Base-by-base conservation (phyloP, 2,888 invertebrate species). In the Nebria salina region DNA sequence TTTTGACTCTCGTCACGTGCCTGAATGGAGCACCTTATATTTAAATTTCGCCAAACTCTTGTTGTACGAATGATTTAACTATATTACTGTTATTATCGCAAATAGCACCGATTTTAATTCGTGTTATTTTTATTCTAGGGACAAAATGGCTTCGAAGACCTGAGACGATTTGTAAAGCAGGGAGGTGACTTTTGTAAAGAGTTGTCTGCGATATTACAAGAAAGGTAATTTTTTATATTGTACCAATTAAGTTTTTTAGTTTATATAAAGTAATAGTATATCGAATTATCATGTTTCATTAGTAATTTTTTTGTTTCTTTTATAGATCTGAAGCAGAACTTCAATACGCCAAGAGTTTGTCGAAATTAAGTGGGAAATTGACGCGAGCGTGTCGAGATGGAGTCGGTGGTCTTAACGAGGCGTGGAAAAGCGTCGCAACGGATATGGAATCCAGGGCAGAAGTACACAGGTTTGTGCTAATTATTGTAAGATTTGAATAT, bases 141-240 rank as follows among this genome's bases (percentile, higher is more conserved):
- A 83, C 95, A 96, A 89, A 96, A 96, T 89, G 97, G 97, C 41
- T 98, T 98, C 89, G 97, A 98, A 86, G 98, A 98, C 88, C 91
- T 98, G 75, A 93, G 97, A 82, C 93, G 96, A 84, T 97, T 96
- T 88, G 95, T 98, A 85, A 98, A 98, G 88, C 97, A 97, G 89
- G 97, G 98, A 66, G 96, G 96, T 73, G 97, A 98, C 88, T 97
- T 97, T 88, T 97, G 97, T 90, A 97, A 98, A 87, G 98, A 98
- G 87, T 91, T 98, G 76, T 93, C 96, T 6, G 91, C 93, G 72
- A 96, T 98, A 86, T 90, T 98, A 84, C 97, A 97, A 89, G 98
- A 98, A 91, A 95, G 98, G 97, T 97, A 70, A 25, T 68, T 11
- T 20, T 20, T 20, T 20, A 66, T 7, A 66, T 11, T 8, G 3